Percentiles rank a stretch among this genome's conserved stretches.
These are phyloP conservation scores for Synergus japonicus DNA, from an alignment of 2,888 invertebrate genomes.

Conservation along the genomic window DNA sequence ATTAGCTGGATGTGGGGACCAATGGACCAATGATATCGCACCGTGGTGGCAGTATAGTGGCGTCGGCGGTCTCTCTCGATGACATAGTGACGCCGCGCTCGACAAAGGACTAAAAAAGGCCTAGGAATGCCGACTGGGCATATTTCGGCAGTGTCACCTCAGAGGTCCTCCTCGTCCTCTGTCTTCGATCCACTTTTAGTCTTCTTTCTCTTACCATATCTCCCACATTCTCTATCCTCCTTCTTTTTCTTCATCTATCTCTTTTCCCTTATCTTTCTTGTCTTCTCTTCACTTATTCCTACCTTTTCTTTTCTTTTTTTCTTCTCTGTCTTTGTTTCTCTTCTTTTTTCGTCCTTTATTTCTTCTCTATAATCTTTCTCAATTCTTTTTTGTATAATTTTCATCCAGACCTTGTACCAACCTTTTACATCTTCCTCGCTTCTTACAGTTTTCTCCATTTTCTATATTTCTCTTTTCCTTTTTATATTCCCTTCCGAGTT, in stretches of 20 bases:
- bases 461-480: no score
- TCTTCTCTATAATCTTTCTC: no score
- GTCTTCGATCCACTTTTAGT: constrained; percentile 52
- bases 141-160: constrained; percentile 75
- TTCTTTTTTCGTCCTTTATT: no score
- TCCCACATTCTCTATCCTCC: constrained; percentile 48
- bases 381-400: no score
- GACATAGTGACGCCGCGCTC: constrained; percentile 72
- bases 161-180: constrained; percentile 56
- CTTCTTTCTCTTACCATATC: constrained; percentile 46
- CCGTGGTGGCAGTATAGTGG: constrained; percentile 49
- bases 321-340: constrained; percentile 47
- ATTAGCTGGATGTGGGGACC: constrained; percentile 27
- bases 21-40: constrained; percentile 46
- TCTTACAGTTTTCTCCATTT: no score
- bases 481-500: no score
- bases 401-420: no score
- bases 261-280: background rate
- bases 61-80: constrained; percentile 62
- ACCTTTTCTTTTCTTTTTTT: constrained; percentile 44
- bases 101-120: constrained; percentile 74
- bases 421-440: no score
- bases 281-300: constrained; percentile 45
- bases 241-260: constrained; percentile 44
- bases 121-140: constrained; percentile 72